These are phyloP conservation scores for Azemiops feae DNA, from an alignment of 2,113 vertebrate genomes.

Conservation along the genomic window DNA sequence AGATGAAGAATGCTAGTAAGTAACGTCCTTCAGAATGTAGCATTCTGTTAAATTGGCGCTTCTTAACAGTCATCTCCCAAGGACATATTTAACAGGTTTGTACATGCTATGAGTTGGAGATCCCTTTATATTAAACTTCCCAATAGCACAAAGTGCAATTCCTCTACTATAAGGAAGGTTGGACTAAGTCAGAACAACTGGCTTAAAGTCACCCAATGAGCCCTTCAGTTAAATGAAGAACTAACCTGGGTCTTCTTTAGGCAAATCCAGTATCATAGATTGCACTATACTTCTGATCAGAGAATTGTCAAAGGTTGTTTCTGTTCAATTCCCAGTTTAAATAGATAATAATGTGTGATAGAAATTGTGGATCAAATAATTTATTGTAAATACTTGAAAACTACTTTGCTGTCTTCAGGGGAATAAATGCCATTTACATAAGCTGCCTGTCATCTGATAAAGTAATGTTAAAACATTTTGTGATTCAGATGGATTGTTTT, in stretches of 20 bases:
- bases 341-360: neutral
- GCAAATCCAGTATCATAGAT: neutral
- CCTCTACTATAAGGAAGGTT: neutral
- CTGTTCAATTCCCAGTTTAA: neutral
- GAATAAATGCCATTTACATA: neutral
- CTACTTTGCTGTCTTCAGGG: neutral
- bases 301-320: neutral
- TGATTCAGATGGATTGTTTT: neutral
- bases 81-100: neutral
- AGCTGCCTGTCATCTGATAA: neutral
- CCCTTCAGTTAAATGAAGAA: neutral
- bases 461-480: neutral
- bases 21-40: neutral
- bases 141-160: neutral
- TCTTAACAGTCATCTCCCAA: neutral
- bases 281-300: neutral
- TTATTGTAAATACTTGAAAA: neutral
- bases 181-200: neutral
- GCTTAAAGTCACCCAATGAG: neutral
- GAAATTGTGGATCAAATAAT: neutral
- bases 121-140: neutral
- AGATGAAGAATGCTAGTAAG: neutral
- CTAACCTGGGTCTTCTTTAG: neutral
- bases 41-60: neutral
- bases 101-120: neutral